phyloP scores from a whole-genome alignment of 2,888 invertebrate species.

The Drosophila meridionalis region DNA sequence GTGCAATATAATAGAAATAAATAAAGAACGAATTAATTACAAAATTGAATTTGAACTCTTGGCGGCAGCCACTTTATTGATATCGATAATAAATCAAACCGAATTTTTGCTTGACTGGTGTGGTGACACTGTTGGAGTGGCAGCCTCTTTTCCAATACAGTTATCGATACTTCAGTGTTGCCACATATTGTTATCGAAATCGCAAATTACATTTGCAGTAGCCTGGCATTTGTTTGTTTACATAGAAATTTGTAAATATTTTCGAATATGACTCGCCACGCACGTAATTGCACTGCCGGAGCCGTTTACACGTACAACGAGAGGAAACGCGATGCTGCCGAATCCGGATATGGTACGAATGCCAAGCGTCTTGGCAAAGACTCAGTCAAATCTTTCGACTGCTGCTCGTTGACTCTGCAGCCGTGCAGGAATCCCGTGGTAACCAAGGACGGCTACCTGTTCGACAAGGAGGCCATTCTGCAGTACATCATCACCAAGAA shows the following conservation, averaged over 20 bases:
- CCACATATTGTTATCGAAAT: not conserved
- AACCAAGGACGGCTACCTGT: constrained; percentile 96
- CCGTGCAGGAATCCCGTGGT: constrained; percentile 97
- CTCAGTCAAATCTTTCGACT: constrained; percentile 94
- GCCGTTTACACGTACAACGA: constrained; percentile 99
- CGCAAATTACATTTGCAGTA: not conserved
- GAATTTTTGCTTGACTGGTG: not conserved
- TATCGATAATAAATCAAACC: constrained; percentile 22
- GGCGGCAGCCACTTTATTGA: not conserved
- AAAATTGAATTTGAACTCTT: constrained; percentile 12
- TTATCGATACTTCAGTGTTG: constrained; percentile 20
- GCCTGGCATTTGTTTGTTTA: constrained; percentile 28
- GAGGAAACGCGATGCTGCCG: constrained; percentile 96
- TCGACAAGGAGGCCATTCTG: constrained; percentile 98
- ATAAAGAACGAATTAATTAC: constrained; percentile 48
- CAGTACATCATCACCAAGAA: constrained; percentile 98
- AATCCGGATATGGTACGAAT: constrained; percentile 93
- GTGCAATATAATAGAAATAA: constrained; percentile 52
- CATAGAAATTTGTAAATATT: not conserved
- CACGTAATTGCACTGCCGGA: constrained; percentile 98
- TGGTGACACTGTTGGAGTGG: constrained; percentile 29
- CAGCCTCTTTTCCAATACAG: not conserved
- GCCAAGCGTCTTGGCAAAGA: constrained; percentile 92
- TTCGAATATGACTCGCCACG: constrained; percentile 94
- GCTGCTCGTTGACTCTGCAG: constrained; percentile 98